These are phyloP conservation scores for Austrofundulus limnaeus DNA, from an alignment of 2,113 vertebrate species.

Conservation along the genomic window DNA sequence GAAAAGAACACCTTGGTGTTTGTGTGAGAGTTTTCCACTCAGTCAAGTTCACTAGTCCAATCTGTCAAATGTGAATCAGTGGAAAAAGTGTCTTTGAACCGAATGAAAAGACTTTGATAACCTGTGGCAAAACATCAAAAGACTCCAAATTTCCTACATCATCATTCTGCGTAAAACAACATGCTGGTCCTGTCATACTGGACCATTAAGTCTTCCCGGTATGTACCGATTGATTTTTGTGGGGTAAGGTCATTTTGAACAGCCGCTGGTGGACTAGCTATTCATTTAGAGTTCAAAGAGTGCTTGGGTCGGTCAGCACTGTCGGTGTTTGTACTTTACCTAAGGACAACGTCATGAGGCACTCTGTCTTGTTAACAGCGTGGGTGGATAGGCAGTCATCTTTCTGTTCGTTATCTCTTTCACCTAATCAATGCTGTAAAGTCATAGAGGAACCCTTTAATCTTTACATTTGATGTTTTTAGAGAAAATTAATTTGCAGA, in stretches of 20 bases:
- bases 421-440: constrained; percentile 38
- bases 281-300: constrained; percentile 72
- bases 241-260: constrained; percentile 70
- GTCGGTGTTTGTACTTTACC: constrained; percentile 64
- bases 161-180: constrained; percentile 34
- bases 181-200: constrained; percentile 18
- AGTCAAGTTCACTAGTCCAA: constrained; percentile 54
- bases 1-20: constrained; percentile 63
- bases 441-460: background rate
- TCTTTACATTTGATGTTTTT: background rate
- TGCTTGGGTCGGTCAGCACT: constrained; percentile 54
- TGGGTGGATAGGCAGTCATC: constrained; percentile 44
- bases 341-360: constrained; percentile 57
- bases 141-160: constrained; percentile 45
- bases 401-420: constrained; percentile 30
- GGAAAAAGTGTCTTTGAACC: constrained; percentile 40
- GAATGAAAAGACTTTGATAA: constrained; percentile 3
- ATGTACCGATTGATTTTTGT: constrained; percentile 76
- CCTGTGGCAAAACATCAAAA: constrained; percentile 29
- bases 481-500: background rate
- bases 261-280: constrained; percentile 69
- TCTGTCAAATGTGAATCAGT: constrained; percentile 54
- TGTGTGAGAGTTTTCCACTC: constrained; percentile 59
- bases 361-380: constrained; percentile 60
- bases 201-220: constrained; percentile 27